A percentile compares a stretch with the other conserved stretches of the same genome.
Conservation (phyloP, 1,140 invertebrate genomes). For the Drosophila auraria region DNA sequence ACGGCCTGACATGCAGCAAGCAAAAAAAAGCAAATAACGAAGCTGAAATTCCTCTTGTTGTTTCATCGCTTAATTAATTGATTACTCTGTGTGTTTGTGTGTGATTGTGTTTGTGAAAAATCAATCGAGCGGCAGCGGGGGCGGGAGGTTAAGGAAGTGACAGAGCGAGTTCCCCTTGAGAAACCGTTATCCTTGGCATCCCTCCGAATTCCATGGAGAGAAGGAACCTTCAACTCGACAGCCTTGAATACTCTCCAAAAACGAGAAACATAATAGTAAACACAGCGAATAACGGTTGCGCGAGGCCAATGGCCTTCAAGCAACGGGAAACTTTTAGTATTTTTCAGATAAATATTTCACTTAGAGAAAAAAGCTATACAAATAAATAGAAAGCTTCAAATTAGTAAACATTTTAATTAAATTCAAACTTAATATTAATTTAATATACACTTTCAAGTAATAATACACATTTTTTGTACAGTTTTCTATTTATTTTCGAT, state of each 20-base stretch:
- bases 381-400: not conserved
- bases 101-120: conserved; percentile 24
- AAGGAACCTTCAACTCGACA: conserved; percentile 7
- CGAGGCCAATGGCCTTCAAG: conserved; percentile 10
- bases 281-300: conserved; percentile 1
- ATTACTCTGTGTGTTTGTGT: conserved; percentile 10
- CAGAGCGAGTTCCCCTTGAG: conserved; percentile 2
- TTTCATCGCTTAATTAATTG: conserved; percentile 35
- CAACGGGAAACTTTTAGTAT: not conserved
- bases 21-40: conserved; percentile 3
- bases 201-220: conserved; percentile 1
- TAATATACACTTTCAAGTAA: no score
- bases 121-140: conserved; percentile 11
- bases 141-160: not conserved
- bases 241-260: conserved; percentile 15
- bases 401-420: no score
- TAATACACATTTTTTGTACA: no score
- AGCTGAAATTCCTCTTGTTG: not conserved
- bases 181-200: conserved; percentile 22
- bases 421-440: no score
- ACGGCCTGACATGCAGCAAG: conserved; percentile 7
- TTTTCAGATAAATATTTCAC: not conserved
- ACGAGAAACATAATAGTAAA: conserved; percentile 5
- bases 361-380: not conserved
- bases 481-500: no score